Percentiles rank a stretch among this genome's conserved stretches.
Evolutionary conservation across 2,797 vertebrate genomes (phyloP).

Genomic region (Leptodactylus fallax): DNA sequence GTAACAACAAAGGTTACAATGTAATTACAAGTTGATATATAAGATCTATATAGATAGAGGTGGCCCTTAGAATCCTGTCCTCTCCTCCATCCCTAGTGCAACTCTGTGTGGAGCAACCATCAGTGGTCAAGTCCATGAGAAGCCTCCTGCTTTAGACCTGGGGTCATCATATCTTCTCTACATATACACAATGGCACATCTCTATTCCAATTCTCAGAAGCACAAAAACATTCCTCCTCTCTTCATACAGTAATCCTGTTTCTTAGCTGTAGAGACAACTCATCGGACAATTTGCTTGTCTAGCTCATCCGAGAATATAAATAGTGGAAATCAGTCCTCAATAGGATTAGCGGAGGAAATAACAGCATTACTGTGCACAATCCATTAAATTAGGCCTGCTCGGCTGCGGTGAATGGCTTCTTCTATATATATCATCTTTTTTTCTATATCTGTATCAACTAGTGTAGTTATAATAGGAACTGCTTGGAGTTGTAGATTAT

Average conservation of each 20-base stretch:
- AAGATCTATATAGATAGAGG: not conserved
- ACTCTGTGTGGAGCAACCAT: too few species aligned
- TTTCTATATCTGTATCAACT: not conserved
- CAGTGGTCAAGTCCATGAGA: not conserved
- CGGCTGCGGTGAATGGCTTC: not conserved
- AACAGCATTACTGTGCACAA: not conserved
- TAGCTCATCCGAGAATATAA: not conserved
- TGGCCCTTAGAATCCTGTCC: not conserved
- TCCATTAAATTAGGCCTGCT: not conserved
- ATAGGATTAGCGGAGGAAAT: not conserved
- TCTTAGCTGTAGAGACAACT: not conserved
- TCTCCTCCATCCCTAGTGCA: too few species aligned
- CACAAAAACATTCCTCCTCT: not conserved
- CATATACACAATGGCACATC: too few species aligned
- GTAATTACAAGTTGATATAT: not conserved
- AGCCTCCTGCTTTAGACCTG: not conserved
- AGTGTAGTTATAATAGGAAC: not conserved
- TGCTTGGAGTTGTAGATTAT: not conserved
- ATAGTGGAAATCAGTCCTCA: slow-evolving; percentile 16
- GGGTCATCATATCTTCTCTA: not conserved
- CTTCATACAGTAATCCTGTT: not conserved
- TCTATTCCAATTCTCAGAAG: not conserved
- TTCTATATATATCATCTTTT: not conserved
- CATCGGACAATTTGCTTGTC: not conserved
- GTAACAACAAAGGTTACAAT: not conserved